phyloP scores from a whole-genome alignment of 2,797 vertebrate species.

The Macroramphosus scolopax region DNA sequence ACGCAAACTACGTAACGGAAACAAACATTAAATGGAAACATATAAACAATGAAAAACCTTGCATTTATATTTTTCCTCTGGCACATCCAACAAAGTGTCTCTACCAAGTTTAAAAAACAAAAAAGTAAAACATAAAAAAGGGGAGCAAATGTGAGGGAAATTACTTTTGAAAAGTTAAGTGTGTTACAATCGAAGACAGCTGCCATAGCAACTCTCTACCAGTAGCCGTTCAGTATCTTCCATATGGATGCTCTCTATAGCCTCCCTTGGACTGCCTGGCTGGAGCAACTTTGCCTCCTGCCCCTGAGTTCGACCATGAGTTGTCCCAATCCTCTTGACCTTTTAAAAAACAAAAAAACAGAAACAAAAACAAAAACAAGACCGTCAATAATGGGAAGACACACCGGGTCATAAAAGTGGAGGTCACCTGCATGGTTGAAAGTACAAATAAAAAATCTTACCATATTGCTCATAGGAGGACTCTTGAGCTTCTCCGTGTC shows the following conservation, averaged over 20 bases:
- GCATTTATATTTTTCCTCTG: constrained; percentile 26
- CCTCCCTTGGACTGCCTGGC: constrained; percentile 85
- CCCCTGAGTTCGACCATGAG: constrained; percentile 77
- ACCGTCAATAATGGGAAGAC: background rate
- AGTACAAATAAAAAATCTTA: too few relatives aligned
- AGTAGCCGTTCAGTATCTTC: constrained; percentile 77
- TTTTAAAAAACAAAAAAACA: constrained; percentile 46
- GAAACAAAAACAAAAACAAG: background rate
- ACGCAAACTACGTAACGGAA: constrained; percentile 61
- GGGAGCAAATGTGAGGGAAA: constrained; percentile 63
- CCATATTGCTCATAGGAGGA: constrained; percentile 89
- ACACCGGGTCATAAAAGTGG: too few relatives aligned
- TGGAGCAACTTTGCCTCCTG: constrained; percentile 85
- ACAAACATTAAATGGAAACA: constrained; percentile 61
- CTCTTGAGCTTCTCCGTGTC: constrained; percentile 93
- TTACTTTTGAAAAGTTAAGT: constrained; percentile 81
- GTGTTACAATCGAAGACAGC: constrained; percentile 76
- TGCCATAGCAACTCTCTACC: constrained; percentile 76
- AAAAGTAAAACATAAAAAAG: constrained; percentile 61
- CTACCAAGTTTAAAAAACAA: constrained; percentile 48
- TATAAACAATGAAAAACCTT: constrained; percentile 49
- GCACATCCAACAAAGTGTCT: constrained; percentile 61
- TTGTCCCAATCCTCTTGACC: constrained; percentile 96
- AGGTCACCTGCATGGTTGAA: too few relatives aligned
- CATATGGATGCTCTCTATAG: constrained; percentile 84